These are phyloP conservation scores for Atta texana DNA, from an alignment of 1,140 invertebrate genomes.

Conservation along the genomic window DNA sequence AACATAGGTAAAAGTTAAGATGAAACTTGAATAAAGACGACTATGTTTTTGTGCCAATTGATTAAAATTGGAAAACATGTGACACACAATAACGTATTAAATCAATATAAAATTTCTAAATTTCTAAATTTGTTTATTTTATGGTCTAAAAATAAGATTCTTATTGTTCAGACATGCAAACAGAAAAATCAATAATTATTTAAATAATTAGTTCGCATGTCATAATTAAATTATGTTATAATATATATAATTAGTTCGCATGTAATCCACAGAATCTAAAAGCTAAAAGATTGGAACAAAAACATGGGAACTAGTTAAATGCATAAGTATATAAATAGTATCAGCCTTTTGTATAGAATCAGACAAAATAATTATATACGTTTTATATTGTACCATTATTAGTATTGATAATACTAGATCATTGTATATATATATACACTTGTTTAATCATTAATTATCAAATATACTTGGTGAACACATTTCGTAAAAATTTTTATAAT, in stretches of 20 bases:
- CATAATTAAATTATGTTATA: background rate
- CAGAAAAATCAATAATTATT: too few species aligned
- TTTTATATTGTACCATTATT: constrained; percentile 43
- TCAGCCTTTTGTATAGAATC: constrained; percentile 33
- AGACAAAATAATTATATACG: constrained; percentile 18
- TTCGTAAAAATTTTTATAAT: constrained; percentile 26
- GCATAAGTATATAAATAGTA: constrained; percentile 13
- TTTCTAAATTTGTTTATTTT: too few species aligned
- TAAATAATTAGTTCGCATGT: background rate
- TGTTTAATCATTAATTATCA: constrained; percentile 41
- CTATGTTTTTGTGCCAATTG: constrained; percentile 22
- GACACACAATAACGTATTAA: background rate
- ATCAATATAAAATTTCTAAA: background rate
- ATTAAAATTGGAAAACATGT: background rate
- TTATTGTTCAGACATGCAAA: background rate
- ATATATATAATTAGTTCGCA: background rate
- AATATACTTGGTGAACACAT: constrained; percentile 21
- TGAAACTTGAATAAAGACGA: constrained; percentile 34
- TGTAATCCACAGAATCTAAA: background rate
- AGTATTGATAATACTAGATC: constrained; percentile 34
- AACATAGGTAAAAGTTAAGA: constrained; percentile 78
- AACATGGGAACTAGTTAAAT: constrained; percentile 11
- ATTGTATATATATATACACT: background rate
- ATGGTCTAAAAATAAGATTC: too few species aligned
- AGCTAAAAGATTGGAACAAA: background rate